These are phyloP conservation scores for Achatina immaculata DNA, from an alignment of 1,140 invertebrate genomes.

Conservation along the genomic window DNA sequence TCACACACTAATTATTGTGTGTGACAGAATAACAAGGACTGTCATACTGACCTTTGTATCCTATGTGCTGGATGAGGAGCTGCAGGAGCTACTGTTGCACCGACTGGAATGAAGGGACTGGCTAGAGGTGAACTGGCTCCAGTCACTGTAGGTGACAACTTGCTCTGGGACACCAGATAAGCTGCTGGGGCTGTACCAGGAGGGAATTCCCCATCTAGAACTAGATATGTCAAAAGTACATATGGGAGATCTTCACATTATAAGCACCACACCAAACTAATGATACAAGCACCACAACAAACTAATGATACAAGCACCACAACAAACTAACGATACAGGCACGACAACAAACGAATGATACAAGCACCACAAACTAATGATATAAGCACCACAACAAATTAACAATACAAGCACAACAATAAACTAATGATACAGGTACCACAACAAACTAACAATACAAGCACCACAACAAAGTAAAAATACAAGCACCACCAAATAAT, in stretches of 20 bases:
- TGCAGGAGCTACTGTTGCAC: conserved; percentile 77
- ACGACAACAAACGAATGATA: too few species aligned
- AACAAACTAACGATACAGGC: too few species aligned
- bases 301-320: too few species aligned
- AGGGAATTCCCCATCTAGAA: conserved; percentile 74
- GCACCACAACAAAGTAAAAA: too few species aligned
- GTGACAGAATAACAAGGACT: too few species aligned
- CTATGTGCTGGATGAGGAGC: conserved; percentile 81
- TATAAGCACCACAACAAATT: too few species aligned
- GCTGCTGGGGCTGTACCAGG: conserved; percentile 70
- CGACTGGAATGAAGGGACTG: conserved; percentile 49
- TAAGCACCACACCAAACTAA: background rate
- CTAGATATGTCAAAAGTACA: conserved; percentile 59
- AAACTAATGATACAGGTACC: too few species aligned
- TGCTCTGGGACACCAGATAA: conserved; percentile 78
- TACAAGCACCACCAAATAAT: too few species aligned
- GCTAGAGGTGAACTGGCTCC: conserved; percentile 42
- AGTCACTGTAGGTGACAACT: conserved; percentile 48
- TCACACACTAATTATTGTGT: too few species aligned
- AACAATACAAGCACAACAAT: too few species aligned
- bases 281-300: conserved; percentile 41
- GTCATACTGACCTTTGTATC: conserved; percentile 74
- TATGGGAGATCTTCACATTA: background rate
- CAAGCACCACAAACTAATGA: too few species aligned
- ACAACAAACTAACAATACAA: too few species aligned